Evolutionary conservation across 2,113 vertebrate genomes (phyloP), one percentile per base, ranked within the genome.

Genomic region (Ceratotherium simum): DNA sequence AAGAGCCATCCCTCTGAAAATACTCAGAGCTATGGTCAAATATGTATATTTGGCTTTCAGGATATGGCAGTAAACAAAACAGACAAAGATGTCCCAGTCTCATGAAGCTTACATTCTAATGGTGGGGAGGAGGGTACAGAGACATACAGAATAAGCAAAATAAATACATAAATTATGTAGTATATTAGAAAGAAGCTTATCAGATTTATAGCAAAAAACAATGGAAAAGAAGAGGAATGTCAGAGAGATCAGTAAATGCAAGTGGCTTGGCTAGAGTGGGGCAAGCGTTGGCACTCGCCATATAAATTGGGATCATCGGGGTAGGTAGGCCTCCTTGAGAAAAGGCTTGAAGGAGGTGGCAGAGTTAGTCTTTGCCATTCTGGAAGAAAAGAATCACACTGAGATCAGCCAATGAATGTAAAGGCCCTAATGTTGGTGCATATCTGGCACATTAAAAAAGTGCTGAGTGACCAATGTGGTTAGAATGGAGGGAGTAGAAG

Each of bases 1-100:
- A 73, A 72, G 64, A 69, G 20, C 23, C 29, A 91, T 16, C 29
- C 64, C 29, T 86, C 33, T 78, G n/a, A 70, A 91, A 95, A 79
- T 70, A 79, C 20, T 21, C n/a, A 87, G 12, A 29, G 4, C 60
- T 87, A 12, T 72, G 58, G 27, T 60, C 75, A 76, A 42, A 51
- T 87, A 56, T 58, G 9, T 73, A 62, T 6, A n/a, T 56, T 56
- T 8, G 31, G 6, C 27, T 67, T 33, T 60, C 20, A 67, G 27
- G 33, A 88, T 51, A 69, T 4, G 60, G 51, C 51, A 39, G 54
- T 6, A 6, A 69, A 69, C 5, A 78, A 90, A 72, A 88, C 17
- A 67, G 62, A 42, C 39, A 60, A 83, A 82, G 18, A 54, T 58
- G 42, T 60, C 48, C 33, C 25, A 48, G 8, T 31, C 21, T 92